A percentile compares a stretch with the other conserved stretches of the same genome.
phyloP scores from a whole-genome alignment of 2,888 invertebrate species.

The Drosophila gaucha region DNA sequence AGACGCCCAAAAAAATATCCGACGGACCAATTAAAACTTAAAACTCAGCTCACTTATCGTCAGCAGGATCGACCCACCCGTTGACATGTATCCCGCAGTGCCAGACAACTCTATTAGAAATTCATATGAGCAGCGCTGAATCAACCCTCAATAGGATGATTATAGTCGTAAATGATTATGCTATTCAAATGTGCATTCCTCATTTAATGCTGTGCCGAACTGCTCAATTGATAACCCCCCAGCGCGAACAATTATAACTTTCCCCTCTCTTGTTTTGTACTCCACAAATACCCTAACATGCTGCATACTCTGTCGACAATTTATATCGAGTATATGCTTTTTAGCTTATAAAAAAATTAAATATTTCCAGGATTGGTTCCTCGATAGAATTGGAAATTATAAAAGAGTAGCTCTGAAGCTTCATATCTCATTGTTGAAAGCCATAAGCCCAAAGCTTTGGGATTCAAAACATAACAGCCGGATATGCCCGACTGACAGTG shows the following conservation, averaged over 20 bases:
- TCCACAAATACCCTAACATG: background rate
- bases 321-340: background rate
- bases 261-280: too few relatives aligned
- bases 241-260: background rate
- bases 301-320: background rate
- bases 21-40: slow-evolving; percentile 55
- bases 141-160: slow-evolving; percentile 47
- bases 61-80: slow-evolving; percentile 54
- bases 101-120: slow-evolving; percentile 64
- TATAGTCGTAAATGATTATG: slow-evolving; percentile 45
- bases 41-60: slow-evolving; percentile 55
- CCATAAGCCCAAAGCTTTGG: too few relatives aligned
- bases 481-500: slow-evolving; percentile 9
- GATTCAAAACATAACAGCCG: too few relatives aligned
- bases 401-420: too few relatives aligned
- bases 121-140: slow-evolving; percentile 6
- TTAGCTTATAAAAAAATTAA: too few relatives aligned
- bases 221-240: slow-evolving; percentile 51
- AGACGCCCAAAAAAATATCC: slow-evolving; percentile 20
- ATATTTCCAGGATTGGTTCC: too few relatives aligned
- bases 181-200: slow-evolving; percentile 57
- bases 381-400: too few relatives aligned
- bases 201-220: slow-evolving; percentile 25
- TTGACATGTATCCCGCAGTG: slow-evolving; percentile 46
- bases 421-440: too few relatives aligned